Evolutionary conservation across 2,113 vertebrate genomes (phyloP), one percentile per base, ranked within the genome.

Genomic region (Camelus dromedarius): DNA sequence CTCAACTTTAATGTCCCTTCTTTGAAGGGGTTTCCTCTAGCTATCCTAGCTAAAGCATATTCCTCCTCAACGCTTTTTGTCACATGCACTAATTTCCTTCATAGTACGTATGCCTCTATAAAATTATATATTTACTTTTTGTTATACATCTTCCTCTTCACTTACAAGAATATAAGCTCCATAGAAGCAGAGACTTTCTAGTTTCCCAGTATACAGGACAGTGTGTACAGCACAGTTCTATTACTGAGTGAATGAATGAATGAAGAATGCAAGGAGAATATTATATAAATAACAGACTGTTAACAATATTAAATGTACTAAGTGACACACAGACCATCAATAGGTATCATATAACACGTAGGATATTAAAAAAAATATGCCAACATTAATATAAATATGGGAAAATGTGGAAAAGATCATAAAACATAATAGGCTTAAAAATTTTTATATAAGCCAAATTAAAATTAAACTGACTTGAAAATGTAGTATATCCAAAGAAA

Each of bases 281-380:
- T 64, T 89, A 77, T 19, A 95, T 9, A 96, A 96, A 56, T 28
- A 84, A 69, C 16, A 82, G 3, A 75, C 72, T 16, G 15, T 50
- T 75, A 86, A 82, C 90, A 92, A 93, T n/a, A 90, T 19, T 70
- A 93, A 67, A 10, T 50, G 91, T 89, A 77, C 38, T 75, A 83
- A 90, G 50, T 56, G n/a, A 19, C 10, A 94, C 3, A 91, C 2
- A 38, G 94, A 84, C 0, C 69, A 16, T 50, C 56, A 96, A 24
- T 0, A 87, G 7, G 60, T 19, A 26, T 0, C 3, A 96, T 66
- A 62, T 5, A 93, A 75, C 64, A 91, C 66, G 54, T 38, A 60
- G 38, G 1, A 7, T 58, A 7, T 46, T 89, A 97, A 3, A 95
- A 5, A 1, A 97, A 87, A 32, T 6, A 32, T 6, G 30, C 19